Evolutionary conservation across 2,888 invertebrate genomes (phyloP), one percentile per base, ranked within the genome.

Genomic region (Apotomis capreana): DNA sequence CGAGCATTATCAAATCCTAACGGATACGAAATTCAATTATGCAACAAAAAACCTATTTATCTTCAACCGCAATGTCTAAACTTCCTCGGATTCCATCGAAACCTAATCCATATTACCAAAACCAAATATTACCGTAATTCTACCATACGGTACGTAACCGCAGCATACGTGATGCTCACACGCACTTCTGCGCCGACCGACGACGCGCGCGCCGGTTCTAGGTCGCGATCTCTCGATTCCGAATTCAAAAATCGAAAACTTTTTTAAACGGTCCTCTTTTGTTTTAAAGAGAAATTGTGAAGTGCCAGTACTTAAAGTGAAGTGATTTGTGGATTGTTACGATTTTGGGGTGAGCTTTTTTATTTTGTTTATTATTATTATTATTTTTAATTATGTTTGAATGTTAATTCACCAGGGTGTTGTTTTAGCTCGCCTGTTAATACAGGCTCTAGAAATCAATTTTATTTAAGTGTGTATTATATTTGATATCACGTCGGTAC

Each of bases 131-230:
- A 88, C 87, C 83, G 89, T 87, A 84, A 86, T 83, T 57, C 81
- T 75, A 73, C 75, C 74, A 68, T 72, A 72, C 68, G 68, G 75
- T 76, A 79, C 81, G 86, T 87, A 87, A 89, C 81, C 64, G 54
- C 10, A 55, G 40, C 49, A 75, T 78, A 76, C 69, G 70, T 64
- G 40, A 40, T 40, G 54, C 60, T 79, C 77, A 76, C 83, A 84
- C 85, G 86, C 90, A 91, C 87, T 90, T 89, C 84, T 79, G 80
- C 83, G 78, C 80, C 81, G 81, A 81, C 80, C 80, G 83, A 84
- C 84, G 85, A 75, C 80, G 87, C 88, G 85, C 89, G 89, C 82
- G 83, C 75, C 70, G 72, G 77, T 83, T 81, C 83, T 85, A 76
- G 84, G 83, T 85, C 85, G 83, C 68, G 70, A 73, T 78, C 83